These are phyloP conservation scores for Drosophila mimica DNA, from an alignment of 2,888 invertebrate genomes.

Conservation along the genomic window DNA sequence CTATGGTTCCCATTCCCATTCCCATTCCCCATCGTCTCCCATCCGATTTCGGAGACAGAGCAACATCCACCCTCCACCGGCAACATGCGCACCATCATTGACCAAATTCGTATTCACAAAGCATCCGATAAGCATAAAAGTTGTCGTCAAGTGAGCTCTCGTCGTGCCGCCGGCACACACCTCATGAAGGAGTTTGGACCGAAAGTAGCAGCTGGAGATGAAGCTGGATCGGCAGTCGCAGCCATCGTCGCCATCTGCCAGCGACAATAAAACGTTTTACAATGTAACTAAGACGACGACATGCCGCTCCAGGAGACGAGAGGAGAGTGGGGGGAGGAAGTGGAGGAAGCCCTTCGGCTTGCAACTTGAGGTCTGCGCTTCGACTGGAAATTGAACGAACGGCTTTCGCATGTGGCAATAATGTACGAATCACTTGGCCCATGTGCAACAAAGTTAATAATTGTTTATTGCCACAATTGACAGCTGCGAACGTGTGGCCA, in stretches of 20 bases:
- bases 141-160: constrained; percentile 67
- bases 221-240: constrained; percentile 1
- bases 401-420: constrained; percentile 65
- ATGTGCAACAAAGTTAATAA: constrained; percentile 57
- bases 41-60: background rate
- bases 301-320: constrained; percentile 38
- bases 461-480: constrained; percentile 31
- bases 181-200: constrained; percentile 14
- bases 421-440: constrained; percentile 62
- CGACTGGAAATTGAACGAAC: constrained; percentile 18
- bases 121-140: constrained; percentile 80
- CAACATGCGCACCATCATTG: constrained; percentile 27
- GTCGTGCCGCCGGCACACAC: constrained; percentile 66
- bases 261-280: constrained; percentile 77
- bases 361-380: constrained; percentile 3
- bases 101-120: constrained; percentile 77
- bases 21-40: background rate
- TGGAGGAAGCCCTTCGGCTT: background rate
- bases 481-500: constrained; percentile 15
- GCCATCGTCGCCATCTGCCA: constrained; percentile 73
- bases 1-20: constrained; percentile 30
- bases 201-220: constrained; percentile 8
- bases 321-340: background rate
- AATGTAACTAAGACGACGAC: constrained; percentile 76
- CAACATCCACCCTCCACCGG: background rate